Evolutionary conservation across 2,888 invertebrate genomes (phyloP).

Genomic region (Pyrrhosoma nymphula): DNA sequence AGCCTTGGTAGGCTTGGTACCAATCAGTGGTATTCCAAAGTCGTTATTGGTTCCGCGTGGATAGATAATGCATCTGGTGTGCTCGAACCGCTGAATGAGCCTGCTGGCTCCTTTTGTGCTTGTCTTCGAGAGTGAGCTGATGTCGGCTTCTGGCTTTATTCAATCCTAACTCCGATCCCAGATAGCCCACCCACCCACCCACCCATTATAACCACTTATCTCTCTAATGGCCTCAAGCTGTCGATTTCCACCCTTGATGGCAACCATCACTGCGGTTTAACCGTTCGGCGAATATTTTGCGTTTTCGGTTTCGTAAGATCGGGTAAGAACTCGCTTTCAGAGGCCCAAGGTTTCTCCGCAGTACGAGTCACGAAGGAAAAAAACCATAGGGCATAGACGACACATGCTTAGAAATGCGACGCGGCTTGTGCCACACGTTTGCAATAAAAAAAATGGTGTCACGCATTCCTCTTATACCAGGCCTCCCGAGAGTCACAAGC

Average conservation of each 20-base stretch:
- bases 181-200: not conserved
- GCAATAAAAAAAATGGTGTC: slow-evolving; percentile 31
- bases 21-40: too few species aligned
- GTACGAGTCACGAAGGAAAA: not conserved
- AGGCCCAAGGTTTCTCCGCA: not conserved
- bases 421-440: not conserved
- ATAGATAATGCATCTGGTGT: not conserved
- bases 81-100: not conserved
- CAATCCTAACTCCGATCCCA: not conserved
- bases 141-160: not conserved
- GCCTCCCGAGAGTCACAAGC: not conserved
- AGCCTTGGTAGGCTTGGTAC: too few species aligned
- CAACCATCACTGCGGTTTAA: not conserved
- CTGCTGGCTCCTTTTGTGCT: not conserved
- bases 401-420: slow-evolving; percentile 20
- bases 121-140: not conserved
- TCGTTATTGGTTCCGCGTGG: too few species aligned
- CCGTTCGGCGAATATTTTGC: not conserved
- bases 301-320: not conserved
- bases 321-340: not conserved
- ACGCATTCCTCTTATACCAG: not conserved
- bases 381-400: not conserved
- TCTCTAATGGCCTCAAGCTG: not conserved
- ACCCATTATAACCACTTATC: not conserved
- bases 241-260: not conserved